phyloP scores from a whole-genome alignment of 2,113 vertebrate species.

The Cyanoramphus novaezelandiae region DNA sequence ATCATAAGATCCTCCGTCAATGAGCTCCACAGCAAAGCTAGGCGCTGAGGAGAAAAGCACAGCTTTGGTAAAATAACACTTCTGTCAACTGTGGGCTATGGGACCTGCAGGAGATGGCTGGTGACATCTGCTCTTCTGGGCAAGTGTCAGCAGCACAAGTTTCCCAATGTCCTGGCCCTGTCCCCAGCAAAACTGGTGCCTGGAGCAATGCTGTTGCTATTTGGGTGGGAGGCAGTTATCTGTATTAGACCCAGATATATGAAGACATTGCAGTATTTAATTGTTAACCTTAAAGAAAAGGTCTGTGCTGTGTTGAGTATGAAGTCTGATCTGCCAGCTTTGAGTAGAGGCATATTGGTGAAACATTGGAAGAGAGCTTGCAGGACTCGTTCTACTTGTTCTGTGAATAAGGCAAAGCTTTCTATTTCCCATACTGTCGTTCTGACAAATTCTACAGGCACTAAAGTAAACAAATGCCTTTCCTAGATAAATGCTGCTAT shows the following conservation, averaged over 20 bases:
- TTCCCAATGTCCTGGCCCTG: not conserved
- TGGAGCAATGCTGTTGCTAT: not conserved
- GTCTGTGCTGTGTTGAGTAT: not conserved
- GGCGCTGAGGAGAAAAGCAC: not conserved
- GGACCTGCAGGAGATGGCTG: not conserved
- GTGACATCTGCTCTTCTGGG: not conserved
- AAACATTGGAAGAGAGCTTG: conserved; percentile 15
- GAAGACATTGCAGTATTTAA: not conserved
- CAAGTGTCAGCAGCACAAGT: not conserved
- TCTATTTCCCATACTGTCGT: not conserved
- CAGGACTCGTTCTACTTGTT: conserved; percentile 47
- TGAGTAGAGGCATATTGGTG: not conserved
- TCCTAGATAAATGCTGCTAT: conserved; percentile 20
- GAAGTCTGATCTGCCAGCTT: not conserved
- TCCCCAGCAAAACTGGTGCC: not conserved
- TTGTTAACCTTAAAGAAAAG: not conserved
- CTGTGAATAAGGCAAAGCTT: not conserved
- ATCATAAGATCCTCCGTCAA: rapidly evolving
- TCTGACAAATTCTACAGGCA: not conserved
- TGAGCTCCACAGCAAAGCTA: not conserved
- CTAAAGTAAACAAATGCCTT: conserved; percentile 43
- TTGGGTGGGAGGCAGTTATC: not conserved
- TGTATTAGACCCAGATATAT: not conserved
- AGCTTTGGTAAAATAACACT: not conserved
- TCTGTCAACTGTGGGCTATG: not conserved